These are phyloP conservation scores for Semnornis frantzii DNA, from an alignment of 2,113 vertebrate genomes.

Conservation along the genomic window DNA sequence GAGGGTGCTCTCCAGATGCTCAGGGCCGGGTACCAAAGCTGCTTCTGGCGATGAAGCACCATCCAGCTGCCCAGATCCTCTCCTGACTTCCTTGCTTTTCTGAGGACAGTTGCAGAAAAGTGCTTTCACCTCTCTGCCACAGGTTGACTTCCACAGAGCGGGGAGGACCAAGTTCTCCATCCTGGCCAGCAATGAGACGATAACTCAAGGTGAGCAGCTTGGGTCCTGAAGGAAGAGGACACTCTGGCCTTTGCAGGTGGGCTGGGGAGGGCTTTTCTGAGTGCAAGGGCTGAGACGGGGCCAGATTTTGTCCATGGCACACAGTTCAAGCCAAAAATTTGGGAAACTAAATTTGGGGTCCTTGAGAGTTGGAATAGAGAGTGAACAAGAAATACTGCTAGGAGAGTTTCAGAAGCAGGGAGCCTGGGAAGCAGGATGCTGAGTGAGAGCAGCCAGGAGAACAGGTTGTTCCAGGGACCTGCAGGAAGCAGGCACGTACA, in stretches of 20 bases:
- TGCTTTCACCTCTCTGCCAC: conserved; percentile 37
- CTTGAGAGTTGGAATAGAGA: background rate
- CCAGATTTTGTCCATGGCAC: background rate
- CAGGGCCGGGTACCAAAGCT: background rate
- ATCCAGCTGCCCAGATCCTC: background rate
- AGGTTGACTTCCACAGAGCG: conserved; percentile 29
- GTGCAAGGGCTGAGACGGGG: background rate
- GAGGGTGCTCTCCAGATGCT: background rate
- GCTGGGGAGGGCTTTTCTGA: background rate
- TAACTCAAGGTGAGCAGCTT: conserved; percentile 5
- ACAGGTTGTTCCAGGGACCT: background rate
- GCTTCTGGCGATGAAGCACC: background rate
- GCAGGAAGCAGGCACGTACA: background rate
- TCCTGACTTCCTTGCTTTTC: background rate
- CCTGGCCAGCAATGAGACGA: conserved; percentile 22
- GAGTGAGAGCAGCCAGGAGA: background rate
- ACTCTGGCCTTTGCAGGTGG: conserved; percentile 11
- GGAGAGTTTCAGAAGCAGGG: background rate
- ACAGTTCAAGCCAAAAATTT: background rate
- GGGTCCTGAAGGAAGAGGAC: background rate
- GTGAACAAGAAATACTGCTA: background rate
- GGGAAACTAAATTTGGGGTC: background rate
- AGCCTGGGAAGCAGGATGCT: conserved; percentile 8
- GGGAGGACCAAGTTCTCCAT: background rate
- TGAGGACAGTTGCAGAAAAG: conserved; percentile 45